Base-by-base conservation (phyloP, 2,797 vertebrate species). In the Lacerta bilineata region DNA sequence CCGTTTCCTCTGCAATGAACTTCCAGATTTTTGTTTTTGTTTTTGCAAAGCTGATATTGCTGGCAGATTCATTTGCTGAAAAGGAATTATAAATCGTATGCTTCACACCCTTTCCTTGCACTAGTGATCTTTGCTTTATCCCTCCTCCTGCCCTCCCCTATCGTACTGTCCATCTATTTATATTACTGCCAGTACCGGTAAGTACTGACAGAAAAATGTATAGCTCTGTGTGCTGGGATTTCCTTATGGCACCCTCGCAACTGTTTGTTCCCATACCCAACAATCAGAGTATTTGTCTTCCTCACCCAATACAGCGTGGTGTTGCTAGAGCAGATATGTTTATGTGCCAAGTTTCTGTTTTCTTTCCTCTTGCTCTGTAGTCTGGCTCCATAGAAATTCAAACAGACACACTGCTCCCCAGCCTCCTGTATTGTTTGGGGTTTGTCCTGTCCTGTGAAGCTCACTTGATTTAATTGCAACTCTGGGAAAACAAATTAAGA, bases 321-420 rank as follows among this genome's bases (percentile, higher is more conserved):
- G 76, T 84, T 2, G 82, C 74, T 39, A 39, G 59, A 61, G 59
- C 20, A 61, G 29, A 46, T 85, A 88, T 46, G 27, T 64, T 84
- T 7, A n/a, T 15, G 8, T 81, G 79, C 75, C 27, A 88, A 77
- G 17, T 55, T 84, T 55, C 66, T 76, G 85, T 71, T 87, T 80
- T 7, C 68, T 36, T 61, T 69, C 5, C 3, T 25, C 33, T 25
- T 27, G 20, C 77, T 81, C 29, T 81, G 8, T 46, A 64, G 36
- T 83, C 64, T 55, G 74, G 36, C 66, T 91, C 20, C 33, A n/a
- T 23, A 59, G 20, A 88, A 89, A 89, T 80, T 25, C 27, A 91
- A 2, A 83, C 18, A 4, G 23, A 23, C 17, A 75, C 6, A 11
- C 27, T 20, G 55, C 23, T 43, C 20, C 29, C 69, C n/a, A 87